phyloP scores from a whole-genome alignment of 2,113 vertebrate species.

The Macroglossus sobrinus region DNA sequence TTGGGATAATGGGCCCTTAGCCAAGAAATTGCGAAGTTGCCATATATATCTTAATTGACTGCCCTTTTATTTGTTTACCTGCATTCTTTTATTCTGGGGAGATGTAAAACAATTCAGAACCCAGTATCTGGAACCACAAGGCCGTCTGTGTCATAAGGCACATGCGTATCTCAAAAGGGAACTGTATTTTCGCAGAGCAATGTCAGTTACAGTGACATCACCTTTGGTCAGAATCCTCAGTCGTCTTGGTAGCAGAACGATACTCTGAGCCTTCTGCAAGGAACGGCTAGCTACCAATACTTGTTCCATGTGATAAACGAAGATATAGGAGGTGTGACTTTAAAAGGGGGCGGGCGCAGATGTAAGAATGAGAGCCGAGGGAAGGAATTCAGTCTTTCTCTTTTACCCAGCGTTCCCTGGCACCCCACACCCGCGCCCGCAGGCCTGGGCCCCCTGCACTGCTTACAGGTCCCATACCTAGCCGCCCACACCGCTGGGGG shows the following conservation, averaged over 20 bases:
- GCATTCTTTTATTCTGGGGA: neutral
- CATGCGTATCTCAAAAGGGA: neutral
- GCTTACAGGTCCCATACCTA: neutral
- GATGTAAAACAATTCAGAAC: neutral
- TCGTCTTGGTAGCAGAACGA: neutral
- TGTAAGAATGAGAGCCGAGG: fast-evolving
- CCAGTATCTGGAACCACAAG: neutral
- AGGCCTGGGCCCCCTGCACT: neutral
- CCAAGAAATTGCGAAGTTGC: neutral
- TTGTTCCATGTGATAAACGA: neutral
- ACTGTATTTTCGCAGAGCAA: neutral
- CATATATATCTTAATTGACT: neutral
- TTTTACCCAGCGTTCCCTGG: fast-evolving
- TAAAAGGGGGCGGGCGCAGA: neutral
- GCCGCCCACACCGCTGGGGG: neutral
- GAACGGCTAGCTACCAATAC: fast-evolving
- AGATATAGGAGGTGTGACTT: neutral
- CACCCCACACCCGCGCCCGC: fast-evolving
- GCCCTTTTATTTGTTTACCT: neutral
- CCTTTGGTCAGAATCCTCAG: neutral
- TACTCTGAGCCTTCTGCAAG: too few species aligned
- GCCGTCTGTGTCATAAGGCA: neutral
- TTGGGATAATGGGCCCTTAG: neutral
- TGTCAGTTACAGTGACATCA: fast-evolving
- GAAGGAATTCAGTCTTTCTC: neutral